Evolutionary conservation across 1,140 invertebrate genomes (phyloP), one percentile per base, ranked within the genome.

Genomic region (Cotesia chilonis): DNA sequence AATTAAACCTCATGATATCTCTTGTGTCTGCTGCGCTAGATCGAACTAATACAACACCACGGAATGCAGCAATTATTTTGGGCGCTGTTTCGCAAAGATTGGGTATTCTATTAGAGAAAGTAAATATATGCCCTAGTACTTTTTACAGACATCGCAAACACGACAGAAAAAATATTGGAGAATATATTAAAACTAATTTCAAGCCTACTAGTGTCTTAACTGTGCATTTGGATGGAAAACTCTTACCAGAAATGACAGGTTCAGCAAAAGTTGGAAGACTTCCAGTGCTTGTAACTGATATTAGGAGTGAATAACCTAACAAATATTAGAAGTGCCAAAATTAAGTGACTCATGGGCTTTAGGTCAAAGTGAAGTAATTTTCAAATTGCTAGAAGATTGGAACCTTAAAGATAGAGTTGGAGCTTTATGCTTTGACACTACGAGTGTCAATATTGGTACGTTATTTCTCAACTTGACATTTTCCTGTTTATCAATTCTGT

Each of bases 191-290:
- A 61, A 66, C 47, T 2, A 71, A 71, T 65, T 65, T 71, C 35
- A 20, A 71, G 52, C 28, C 61, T 17, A 20, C 61, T 14, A 17
- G 36, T 65, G 20, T n/a, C 7, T 20, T 72, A 68, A 67, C 64
- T 57, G 4, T 72, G 37, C 71, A 72, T 59, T 72, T 64, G 55
- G 71, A 72, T 52, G 71, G 71, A 59, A 72, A 72, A 52, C 63
- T 72, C 38, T 54, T 68, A 51, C 64, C 64, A 38, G 63, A 72
- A 72, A 67, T 72, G 71, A 60, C 54, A 59, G 63, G 71, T 61
- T 67, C 71, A 20, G 35, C 10, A 67, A 72, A 66, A 66, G 55
- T 72, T 37, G 63, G 67, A 72, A 66, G 71, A 72, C 57, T 72
- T 54, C 54, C 71, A 72, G 63, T 72, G 59, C 57, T 72, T 72